Conservation (phyloP, 2,888 invertebrate genomes). For the Coleophora flavipennella region DNA sequence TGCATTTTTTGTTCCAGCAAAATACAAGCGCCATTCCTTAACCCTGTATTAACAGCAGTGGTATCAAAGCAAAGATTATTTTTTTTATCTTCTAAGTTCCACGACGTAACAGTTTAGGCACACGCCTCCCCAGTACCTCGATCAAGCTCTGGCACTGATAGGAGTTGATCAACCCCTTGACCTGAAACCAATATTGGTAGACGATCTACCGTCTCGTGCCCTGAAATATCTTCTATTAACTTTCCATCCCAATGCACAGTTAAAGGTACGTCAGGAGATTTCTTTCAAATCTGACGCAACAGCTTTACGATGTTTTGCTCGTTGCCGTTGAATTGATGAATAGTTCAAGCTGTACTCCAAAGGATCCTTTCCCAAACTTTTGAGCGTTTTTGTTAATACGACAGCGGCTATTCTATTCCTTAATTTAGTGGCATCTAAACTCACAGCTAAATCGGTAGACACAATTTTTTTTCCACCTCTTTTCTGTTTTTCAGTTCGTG, state of each 20-base stretch:
- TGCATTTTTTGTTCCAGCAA: constrained; percentile 12
- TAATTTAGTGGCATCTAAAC: constrained; percentile 9
- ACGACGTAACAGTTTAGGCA: constrained; percentile 4
- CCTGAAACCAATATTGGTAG: constrained; percentile 16
- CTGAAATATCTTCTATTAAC: constrained; percentile 14
- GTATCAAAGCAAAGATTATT: constrained; percentile 7
- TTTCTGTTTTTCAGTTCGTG: not conserved
- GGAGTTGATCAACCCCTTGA: constrained; percentile 13
- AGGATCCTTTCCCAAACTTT: constrained; percentile 8
- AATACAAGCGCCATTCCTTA: constrained; percentile 10
- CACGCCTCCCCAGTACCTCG: constrained; percentile 10
- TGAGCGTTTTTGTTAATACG: constrained; percentile 10
- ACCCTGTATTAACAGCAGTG: constrained; percentile 9
- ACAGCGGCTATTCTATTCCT: constrained; percentile 11
- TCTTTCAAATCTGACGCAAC: constrained; percentile 3
- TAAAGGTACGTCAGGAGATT: constrained; percentile 8
- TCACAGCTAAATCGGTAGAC: constrained; percentile 4
- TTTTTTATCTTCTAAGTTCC: constrained; percentile 8
- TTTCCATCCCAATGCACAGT: constrained; percentile 11
- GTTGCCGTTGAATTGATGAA: constrained; percentile 8
- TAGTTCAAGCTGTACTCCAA: constrained; percentile 4
- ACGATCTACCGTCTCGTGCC: constrained; percentile 13
- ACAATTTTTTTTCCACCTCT: constrained; percentile 5
- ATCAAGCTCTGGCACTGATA: constrained; percentile 8
- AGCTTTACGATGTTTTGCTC: constrained; percentile 3